Base-by-base conservation (phyloP, 2,888 invertebrate species). In the Pheosia gnoma region DNA sequence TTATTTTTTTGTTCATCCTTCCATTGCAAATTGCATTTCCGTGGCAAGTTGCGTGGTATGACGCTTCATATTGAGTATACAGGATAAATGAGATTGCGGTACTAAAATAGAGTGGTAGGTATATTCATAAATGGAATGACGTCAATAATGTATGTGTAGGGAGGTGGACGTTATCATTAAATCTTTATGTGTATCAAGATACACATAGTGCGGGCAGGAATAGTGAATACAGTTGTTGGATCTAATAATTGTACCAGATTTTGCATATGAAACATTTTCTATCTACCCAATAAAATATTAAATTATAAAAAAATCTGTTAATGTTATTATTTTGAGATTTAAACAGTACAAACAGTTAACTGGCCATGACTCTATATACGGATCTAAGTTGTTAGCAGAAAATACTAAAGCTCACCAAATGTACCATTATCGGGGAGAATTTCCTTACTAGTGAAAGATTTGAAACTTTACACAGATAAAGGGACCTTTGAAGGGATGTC, bases 361-460 rank as follows among this genome's bases (percentile, higher is more conserved):
- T 9, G n/a, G 9, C 49, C 49, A 49, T 4, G 49, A 5, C 49
- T 7, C 13, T 49, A 49, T 4, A n/a, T 43, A 43, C 9, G 43
- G 43, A 43, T 9, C 43, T 9, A 43, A 8, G 43, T 43, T 43
- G 9, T 43, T 11, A 39, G 47, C 62, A 61, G 9, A 43, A 25
- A 10, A 8, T 43, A 1, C 43, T 3, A 9, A 43, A 58, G 49
- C 59, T 58, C 59, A 65, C 70, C 61, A 67, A 70, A 71, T 68
- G 59, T 67, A 63, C 60, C 77, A 67, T 87, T 86, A 88, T 87
- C 87, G 84, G 86, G 79, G 81, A 68, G 81, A 83, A 82, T 82
- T 84, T 78, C 76, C 82, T 79, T 83, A 85, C 84, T 83, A 84
- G 77, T 66, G 71, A 77, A 79, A 83, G 81, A 87, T 86, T 83